Evolutionary conservation across 2,888 invertebrate genomes (phyloP).

Genomic region (Amphimallon solstitiale): DNA sequence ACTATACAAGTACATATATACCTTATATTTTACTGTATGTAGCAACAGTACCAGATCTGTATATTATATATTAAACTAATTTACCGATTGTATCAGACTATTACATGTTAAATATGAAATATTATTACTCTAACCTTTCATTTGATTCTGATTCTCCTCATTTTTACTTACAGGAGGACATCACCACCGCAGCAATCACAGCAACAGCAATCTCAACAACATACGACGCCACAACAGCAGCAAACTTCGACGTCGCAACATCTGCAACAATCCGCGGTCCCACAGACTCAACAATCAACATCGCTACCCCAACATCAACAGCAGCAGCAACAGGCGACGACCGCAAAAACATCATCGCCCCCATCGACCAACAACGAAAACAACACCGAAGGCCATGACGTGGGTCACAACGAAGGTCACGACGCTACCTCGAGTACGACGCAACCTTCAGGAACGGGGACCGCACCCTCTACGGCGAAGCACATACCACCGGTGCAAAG

Average conservation of each 20-base stretch:
- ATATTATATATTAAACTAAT: no score
- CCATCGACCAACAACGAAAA: slow-evolving; percentile 33
- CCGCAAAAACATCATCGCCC: neutral
- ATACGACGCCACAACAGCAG: slow-evolving; percentile 59
- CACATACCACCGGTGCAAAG: slow-evolving; percentile 51
- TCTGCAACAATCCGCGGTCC: slow-evolving; percentile 37
- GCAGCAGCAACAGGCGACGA: slow-evolving; percentile 18
- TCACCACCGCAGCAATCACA: slow-evolving; percentile 50
- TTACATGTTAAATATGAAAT: no score
- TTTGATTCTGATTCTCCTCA: no score
- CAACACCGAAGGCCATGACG: slow-evolving; percentile 22
- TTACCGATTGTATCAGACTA: no score
- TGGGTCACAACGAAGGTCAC: slow-evolving; percentile 29
- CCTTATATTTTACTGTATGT: no score
- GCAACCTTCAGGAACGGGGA: slow-evolving; percentile 4
- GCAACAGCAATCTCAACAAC: slow-evolving; percentile 38
- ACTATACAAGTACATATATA: no score
- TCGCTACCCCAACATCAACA: no score
- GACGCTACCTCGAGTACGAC: slow-evolving; percentile 11
- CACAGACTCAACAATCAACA: neutral
- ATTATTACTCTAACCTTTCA: no score
- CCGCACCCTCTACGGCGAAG: slow-evolving; percentile 23
- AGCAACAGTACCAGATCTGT: no score
- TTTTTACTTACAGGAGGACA: slow-evolving; percentile 52
- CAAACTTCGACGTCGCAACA: slow-evolving; percentile 29